Conservation (phyloP, 1,140 invertebrate species). For the Microplitis mediator region DNA sequence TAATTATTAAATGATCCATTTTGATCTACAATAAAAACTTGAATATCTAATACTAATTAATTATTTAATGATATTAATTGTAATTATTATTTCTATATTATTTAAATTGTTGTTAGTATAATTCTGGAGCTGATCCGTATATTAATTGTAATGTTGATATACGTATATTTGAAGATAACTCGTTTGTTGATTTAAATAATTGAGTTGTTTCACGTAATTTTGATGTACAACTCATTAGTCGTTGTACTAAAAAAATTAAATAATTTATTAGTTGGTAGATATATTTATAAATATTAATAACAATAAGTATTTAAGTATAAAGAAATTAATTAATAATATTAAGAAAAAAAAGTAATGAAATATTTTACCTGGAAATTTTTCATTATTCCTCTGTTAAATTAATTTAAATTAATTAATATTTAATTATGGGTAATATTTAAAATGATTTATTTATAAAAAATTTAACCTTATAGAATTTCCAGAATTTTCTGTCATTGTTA, state of each 20-base stretch:
- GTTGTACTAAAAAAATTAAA: constrained; percentile 46
- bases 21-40: constrained; percentile 37
- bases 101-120: not conserved
- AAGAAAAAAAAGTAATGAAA: not conserved
- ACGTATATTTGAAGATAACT: constrained; percentile 38
- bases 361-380: constrained; percentile 59
- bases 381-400: constrained; percentile 55
- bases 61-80: not conserved
- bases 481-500: constrained; percentile 35
- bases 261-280: no score
- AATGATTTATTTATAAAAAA: not conserved
- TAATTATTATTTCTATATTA: not conserved
- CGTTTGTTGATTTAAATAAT: constrained; percentile 22
- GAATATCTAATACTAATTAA: constrained; percentile 32
- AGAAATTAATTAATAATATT: not conserved
- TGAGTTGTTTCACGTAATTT: constrained; percentile 40
- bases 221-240: constrained; percentile 52
- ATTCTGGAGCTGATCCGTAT: constrained; percentile 34
- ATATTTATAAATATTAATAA: not conserved
- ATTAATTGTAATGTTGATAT: constrained; percentile 53
- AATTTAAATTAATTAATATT: constrained; percentile 25
- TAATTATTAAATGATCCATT: not conserved
- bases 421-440: not conserved
- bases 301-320: constrained; percentile 6
- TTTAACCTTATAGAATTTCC: constrained; percentile 49